Evolutionary conservation across 2,888 invertebrate species (phyloP), one percentile per base, ranked within the genome.

Genomic region (Bellardia bayeri): DNA sequence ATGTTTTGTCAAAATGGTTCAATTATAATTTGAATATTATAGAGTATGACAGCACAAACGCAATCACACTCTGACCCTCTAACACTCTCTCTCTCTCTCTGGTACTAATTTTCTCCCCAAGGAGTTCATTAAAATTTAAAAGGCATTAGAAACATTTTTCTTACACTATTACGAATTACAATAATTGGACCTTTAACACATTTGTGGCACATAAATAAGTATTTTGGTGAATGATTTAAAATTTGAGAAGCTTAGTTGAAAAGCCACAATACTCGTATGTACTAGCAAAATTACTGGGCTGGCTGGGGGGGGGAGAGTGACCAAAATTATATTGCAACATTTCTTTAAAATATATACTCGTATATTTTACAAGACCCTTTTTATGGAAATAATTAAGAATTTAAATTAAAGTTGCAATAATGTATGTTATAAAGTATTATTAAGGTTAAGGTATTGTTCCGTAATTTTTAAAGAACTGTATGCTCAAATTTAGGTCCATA

Each of bases 21-120:
- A 78, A 78, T 71, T 64, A 82, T 51, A 82, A 58, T 68, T 75
- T 40, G 13, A 76, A 76, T 66, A 66, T 6, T 23, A 7, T 16
- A 9, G 37, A 37, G 45, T 45, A 11, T 11, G 56, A 54, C 30
- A 71, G 33, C 16, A 71, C 37, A 16, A 37, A 68, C 58, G 1
- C 23, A 23, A 23, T 45, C 13, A n/a, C 42, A 13, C 6, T n/a
- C 16, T 58, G 11, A 23, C 23, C 7, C 2, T 13, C 23, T 54
- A 3, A 16, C 5, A 14, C 54, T 58, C 8, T 2, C 63, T 64
- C 30, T 2, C n/a, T 58, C 2, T 23, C 9, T 58, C 13, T 11
- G 45, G 11, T 45, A 2, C 5, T 14, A 13, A 5, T 9, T 37
- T 30, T 23, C 30, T 75, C 76, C 61, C 76, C 23, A 14, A 71